Evolutionary conservation across 2,797 vertebrate species (phyloP).

Genomic region (Nasua narica): DNA sequence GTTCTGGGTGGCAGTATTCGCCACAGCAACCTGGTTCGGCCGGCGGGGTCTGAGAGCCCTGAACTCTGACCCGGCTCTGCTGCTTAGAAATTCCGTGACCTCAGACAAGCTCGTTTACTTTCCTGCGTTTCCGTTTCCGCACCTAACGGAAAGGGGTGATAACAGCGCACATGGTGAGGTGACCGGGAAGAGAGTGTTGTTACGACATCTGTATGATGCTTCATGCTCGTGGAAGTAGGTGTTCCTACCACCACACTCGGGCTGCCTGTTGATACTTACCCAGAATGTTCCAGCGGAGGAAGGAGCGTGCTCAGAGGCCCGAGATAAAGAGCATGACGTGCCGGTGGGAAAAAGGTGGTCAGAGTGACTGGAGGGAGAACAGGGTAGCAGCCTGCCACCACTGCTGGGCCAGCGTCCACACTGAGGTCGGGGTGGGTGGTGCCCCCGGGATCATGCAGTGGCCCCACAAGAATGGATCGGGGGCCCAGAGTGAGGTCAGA

Average conservation of each 20-base stretch:
- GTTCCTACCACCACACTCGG: too few relatives aligned
- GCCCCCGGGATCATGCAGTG: not conserved
- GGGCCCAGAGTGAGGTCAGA: not conserved
- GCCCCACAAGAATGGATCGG: not conserved
- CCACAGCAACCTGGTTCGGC: rapidly evolving
- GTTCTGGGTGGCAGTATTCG: not conserved
- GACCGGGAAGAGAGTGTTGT: not conserved
- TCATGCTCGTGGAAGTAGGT: not conserved
- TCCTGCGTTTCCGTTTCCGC: not conserved
- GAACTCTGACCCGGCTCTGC: not conserved
- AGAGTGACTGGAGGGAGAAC: not conserved
- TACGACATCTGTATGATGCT: rapidly evolving
- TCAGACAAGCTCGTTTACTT: not conserved
- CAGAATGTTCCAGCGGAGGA: not conserved
- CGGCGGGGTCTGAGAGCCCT: not conserved
- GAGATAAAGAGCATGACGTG: not conserved
- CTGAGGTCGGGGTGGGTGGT: not conserved
- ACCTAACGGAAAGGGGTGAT: not conserved
- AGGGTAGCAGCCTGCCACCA: not conserved
- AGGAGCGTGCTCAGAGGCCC: not conserved
- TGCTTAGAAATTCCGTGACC: not conserved
- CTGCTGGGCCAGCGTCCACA: not conserved
- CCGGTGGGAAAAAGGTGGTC: not conserved
- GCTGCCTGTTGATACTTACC: not conserved
- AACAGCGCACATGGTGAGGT: not conserved